Evolutionary conservation across 2,797 vertebrate species (phyloP), one percentile per base, ranked within the genome.

Genomic region (Apogon hyalosoma): DNA sequence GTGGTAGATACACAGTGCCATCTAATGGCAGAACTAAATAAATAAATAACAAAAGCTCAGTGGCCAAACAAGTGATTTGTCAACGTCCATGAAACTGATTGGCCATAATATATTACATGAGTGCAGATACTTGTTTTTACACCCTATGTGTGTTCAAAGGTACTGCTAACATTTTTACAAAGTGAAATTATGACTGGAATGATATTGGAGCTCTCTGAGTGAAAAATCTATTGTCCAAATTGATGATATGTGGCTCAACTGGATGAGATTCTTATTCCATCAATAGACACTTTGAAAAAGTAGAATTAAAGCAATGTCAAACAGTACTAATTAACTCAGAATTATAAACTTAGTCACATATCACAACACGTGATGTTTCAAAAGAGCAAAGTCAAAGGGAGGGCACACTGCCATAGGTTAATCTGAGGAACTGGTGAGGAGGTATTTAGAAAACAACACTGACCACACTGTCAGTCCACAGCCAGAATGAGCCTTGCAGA

Each of bases 21-120:
- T 60, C 93, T 91, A 85, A 65, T 64, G 89, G 83, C 42, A 62
- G 73, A 51, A 31, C n/a, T n/a, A n/a, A n/a, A n/a, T n/a, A n/a
- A n/a, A n/a, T n/a, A n/a, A n/a, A n/a, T n/a, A n/a, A 19, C 0
- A 15, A 46, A 16, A 53, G 11, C 6, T 42, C 7, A 1, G 18
- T n/a, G 6, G 7, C 33, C 1, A n/a, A 11, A n/a, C n/a, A n/a
- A 24, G 36, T 19, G n/a, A 3, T 57, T 18, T 40, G 15, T 56
- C 11, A 48, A 5, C 2, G 9, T 49, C 1, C 21, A 0, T 21
- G 10, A 21, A 31, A 33, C n/a, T 58, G 3, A 63, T 3, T 6
- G 21, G 16, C 3, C 3, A 13, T 36, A 65, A 33, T 1, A 18
- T 4, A 11, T 7, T 4, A 5, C 41, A 21, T 7, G 7, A 24